phyloP scores from a whole-genome alignment of 2,888 invertebrate species.

The Strigamia transsilvanica region DNA sequence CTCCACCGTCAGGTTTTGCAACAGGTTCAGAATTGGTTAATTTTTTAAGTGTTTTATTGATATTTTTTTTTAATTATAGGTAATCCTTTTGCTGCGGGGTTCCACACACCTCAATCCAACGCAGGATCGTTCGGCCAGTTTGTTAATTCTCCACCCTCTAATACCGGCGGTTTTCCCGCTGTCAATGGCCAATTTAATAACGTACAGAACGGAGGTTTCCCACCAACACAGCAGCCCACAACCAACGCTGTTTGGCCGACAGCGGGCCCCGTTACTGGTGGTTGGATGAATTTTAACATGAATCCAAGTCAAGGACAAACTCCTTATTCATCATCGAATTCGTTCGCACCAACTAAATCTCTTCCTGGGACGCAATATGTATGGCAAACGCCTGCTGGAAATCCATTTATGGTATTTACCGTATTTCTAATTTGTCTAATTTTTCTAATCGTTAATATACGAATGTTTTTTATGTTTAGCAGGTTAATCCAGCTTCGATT shows the following conservation, averaged over 20 bases:
- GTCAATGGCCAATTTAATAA: conserved; percentile 32
- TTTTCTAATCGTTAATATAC: background rate
- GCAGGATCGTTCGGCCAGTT: background rate
- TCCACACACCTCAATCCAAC: background rate
- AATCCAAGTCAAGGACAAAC: background rate
- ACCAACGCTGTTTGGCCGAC: conserved; percentile 24
- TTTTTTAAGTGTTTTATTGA: background rate
- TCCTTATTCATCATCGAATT: background rate
- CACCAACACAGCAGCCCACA: background rate
- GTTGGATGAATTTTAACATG: conserved; percentile 35
- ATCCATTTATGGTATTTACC: conserved; percentile 48
- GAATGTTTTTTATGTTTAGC: background rate
- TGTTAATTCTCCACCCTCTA: background rate
- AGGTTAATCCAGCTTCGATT: background rate
- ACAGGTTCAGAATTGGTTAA: background rate
- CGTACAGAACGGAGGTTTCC: background rate
- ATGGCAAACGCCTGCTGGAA: conserved; percentile 37
- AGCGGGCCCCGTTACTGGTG: background rate
- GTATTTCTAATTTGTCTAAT: no score
- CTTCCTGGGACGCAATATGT: no score
- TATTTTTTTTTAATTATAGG: conserved; percentile 7
- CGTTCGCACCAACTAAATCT: background rate
- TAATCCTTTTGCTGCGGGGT: conserved; percentile 31
- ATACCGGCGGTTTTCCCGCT: background rate
- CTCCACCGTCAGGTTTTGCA: conserved; percentile 1